A percentile compares a stretch with the other conserved stretches of the same genome.
phyloP scores from a whole-genome alignment of 2,797 vertebrate species.

The Syngnathus acus region DNA sequence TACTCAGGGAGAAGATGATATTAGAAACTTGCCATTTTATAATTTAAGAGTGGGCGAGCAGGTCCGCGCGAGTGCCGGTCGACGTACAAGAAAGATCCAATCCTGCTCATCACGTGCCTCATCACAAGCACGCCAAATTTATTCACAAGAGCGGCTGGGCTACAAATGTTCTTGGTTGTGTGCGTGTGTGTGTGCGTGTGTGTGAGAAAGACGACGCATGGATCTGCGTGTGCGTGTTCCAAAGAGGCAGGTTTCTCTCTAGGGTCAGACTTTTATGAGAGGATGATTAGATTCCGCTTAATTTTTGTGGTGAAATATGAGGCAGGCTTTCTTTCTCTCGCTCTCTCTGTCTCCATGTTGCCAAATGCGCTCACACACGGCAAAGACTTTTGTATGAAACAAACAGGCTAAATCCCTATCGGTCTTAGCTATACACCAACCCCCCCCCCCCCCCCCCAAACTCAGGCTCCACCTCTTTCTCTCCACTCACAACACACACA shows the following conservation, averaged over 20 bases:
- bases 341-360: slow-evolving; percentile 28
- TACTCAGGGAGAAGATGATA: too few relatives aligned
- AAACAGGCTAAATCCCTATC: slow-evolving; percentile 42
- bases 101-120: slow-evolving; percentile 44
- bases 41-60: too few relatives aligned
- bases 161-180: slow-evolving; percentile 20
- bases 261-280: slow-evolving; percentile 61
- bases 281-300: slow-evolving; percentile 65
- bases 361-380: slow-evolving; percentile 28
- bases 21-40: too few relatives aligned
- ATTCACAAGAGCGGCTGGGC: slow-evolving; percentile 34
- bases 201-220: neutral
- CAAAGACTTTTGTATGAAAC: slow-evolving; percentile 35
- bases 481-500: slow-evolving; percentile 26
- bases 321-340: slow-evolving; percentile 43
- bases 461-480: slow-evolving; percentile 12
- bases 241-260: slow-evolving; percentile 52
- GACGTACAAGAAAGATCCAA: slow-evolving; percentile 38
- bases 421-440: slow-evolving; percentile 33
- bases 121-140: slow-evolving; percentile 2
- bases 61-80: too few relatives aligned
- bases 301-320: slow-evolving; percentile 67
- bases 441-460: slow-evolving; percentile 7
- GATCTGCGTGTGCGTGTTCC: slow-evolving; percentile 25
- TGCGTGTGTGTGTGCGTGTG: slow-evolving; percentile 2